These are phyloP conservation scores for Oscarella lobularis DNA, from an alignment of 37 sponge, comb jelly and placozoan species.

Conservation along the genomic window DNA sequence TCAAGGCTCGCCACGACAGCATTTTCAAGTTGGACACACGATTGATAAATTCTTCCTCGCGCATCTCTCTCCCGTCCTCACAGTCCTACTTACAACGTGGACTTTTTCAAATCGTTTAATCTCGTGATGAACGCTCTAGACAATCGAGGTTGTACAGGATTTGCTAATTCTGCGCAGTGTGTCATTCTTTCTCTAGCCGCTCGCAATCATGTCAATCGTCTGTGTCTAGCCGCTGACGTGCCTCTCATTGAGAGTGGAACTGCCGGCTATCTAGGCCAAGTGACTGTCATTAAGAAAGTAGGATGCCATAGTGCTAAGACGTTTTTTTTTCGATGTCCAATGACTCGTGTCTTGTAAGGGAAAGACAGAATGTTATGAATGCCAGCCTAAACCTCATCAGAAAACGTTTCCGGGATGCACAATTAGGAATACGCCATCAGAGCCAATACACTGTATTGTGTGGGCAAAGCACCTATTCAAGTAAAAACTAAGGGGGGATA, in stretches of 20 bases:
- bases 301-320: neutral
- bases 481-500: conserved; percentile 23
- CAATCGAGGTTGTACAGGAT: conserved; percentile 50
- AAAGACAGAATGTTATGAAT: conserved; percentile 93
- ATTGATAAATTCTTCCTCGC: neutral
- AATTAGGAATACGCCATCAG: conserved; percentile 97
- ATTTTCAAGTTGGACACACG: conserved; percentile 36
- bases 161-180: neutral
- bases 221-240: conserved; percentile 92
- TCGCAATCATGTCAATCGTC: conserved; percentile 86
- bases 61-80: neutral
- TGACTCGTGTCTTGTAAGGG: conserved; percentile 32
- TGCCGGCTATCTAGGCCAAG: conserved; percentile 97
- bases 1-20: conserved; percentile 75
- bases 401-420: conserved; percentile 96
- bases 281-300: conserved; percentile 83
- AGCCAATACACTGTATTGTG: conserved; percentile 98
- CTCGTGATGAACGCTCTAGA: conserved; percentile 98
- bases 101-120: conserved; percentile 84
- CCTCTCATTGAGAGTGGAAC: conserved; percentile 94
- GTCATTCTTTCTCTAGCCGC: conserved; percentile 38
- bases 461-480: conserved; percentile 99
- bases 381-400: conserved; percentile 77
- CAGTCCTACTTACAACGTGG: conserved; percentile 78
- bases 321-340: neutral